Evolutionary conservation across 2,113 vertebrate genomes (phyloP).

Genomic region (Laterallus jamaicensis): DNA sequence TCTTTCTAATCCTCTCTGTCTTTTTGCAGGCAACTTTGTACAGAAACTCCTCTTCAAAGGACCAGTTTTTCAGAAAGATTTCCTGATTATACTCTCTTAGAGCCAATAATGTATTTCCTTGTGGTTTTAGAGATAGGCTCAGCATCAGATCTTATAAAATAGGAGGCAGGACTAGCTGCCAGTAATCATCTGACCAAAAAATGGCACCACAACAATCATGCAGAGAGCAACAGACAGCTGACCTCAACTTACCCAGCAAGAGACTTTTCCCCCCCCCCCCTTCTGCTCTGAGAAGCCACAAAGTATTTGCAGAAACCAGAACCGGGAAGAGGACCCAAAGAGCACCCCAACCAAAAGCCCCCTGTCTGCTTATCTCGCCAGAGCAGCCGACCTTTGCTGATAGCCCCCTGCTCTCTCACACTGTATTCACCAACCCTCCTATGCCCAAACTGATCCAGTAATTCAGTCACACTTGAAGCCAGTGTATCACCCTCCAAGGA

Average conservation of each 20-base stretch:
- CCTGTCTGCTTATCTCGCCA: not conserved
- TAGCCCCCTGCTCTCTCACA: not conserved
- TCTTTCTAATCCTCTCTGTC: not conserved
- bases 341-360: not conserved
- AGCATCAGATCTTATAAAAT: not conserved
- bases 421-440: not conserved
- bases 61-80: not conserved
- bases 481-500: not conserved
- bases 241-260: not conserved
- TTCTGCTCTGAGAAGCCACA: not conserved
- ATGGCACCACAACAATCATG: not conserved
- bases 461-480: not conserved
- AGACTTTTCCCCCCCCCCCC: not conserved
- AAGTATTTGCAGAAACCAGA: not conserved
- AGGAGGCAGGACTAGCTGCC: not conserved
- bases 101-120: not conserved
- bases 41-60: not conserved
- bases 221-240: not conserved
- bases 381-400: not conserved
- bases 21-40: not conserved
- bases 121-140: not conserved
- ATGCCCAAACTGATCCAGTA: not conserved
- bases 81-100: not conserved
- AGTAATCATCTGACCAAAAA: not conserved
- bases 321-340: not conserved